Conservation (phyloP, 2,888 invertebrate species). For the Cetonia aurata region DNA sequence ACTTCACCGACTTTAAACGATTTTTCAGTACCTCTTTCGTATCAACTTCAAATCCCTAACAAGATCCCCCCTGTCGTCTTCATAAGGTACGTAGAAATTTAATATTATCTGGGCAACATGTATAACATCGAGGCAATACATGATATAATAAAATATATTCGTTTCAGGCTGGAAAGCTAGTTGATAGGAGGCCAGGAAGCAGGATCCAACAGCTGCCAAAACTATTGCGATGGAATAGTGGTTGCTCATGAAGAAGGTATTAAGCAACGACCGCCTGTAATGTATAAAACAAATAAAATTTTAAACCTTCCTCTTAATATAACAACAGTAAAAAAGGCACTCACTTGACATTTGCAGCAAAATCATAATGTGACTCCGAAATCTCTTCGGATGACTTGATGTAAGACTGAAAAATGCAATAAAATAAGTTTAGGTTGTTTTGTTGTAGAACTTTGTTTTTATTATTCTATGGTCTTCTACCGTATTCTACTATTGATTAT, state of each 20-base stretch:
- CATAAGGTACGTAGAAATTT: constrained; percentile 49
- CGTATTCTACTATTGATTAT: too few species aligned
- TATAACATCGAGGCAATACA: constrained; percentile 48
- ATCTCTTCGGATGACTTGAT: constrained; percentile 21
- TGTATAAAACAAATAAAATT: not conserved
- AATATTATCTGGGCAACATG: constrained; percentile 47
- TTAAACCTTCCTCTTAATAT: not conserved
- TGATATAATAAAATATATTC: not conserved
- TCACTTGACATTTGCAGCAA: constrained; percentile 11
- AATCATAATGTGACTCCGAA: constrained; percentile 10
- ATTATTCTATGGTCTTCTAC: too few species aligned
- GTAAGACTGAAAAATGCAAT: constrained; percentile 37
- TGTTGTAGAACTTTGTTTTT: too few species aligned
- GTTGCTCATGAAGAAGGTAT: constrained; percentile 8
- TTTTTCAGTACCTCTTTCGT: constrained; percentile 41
- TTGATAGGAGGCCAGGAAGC: constrained; percentile 47
- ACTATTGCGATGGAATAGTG: constrained; percentile 23
- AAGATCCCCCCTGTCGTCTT: constrained; percentile 43
- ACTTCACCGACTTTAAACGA: too few species aligned
- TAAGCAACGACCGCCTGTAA: constrained; percentile 15
- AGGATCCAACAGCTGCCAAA: constrained; percentile 36
- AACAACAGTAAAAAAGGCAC: not conserved
- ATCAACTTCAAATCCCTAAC: constrained; percentile 44
- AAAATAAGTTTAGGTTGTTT: too few species aligned
- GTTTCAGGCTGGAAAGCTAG: constrained; percentile 39